A percentile compares a stretch with the other conserved stretches of the same genome.
phyloP scores from a whole-genome alignment of 2,888 invertebrate genomes.

The Bellardia pandia region DNA sequence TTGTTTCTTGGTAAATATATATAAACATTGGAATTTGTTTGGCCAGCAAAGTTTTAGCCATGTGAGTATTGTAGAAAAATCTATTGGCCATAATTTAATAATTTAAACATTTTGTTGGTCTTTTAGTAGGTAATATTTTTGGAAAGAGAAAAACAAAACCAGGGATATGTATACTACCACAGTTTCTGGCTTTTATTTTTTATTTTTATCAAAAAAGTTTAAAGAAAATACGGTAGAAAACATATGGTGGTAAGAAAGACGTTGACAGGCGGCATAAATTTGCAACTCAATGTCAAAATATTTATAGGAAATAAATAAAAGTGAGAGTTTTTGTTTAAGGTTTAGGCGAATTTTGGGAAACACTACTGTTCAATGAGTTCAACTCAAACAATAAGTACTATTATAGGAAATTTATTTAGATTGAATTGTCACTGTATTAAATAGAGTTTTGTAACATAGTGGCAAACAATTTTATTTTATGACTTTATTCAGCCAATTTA shows the following conservation, averaged over 20 bases:
- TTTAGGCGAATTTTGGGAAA: no score
- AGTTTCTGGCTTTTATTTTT: neutral
- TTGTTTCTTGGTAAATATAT: neutral
- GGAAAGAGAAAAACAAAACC: neutral
- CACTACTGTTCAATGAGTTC: no score
- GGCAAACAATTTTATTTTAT: no score
- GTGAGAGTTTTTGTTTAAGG: neutral
- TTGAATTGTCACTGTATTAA: no score
- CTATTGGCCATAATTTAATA: constrained; percentile 32
- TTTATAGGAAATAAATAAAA: constrained; percentile 16
- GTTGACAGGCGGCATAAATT: constrained; percentile 7
- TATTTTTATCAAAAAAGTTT: constrained; percentile 19
- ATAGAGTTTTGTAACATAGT: no score
- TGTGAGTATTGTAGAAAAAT: constrained; percentile 7
- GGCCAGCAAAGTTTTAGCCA: constrained; percentile 28
- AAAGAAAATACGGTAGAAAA: constrained; percentile 5
- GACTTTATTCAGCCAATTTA: no score
- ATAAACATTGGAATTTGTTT: constrained; percentile 37
- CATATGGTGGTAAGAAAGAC: constrained; percentile 2
- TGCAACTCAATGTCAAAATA: neutral
- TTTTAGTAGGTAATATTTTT: neutral
- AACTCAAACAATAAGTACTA: no score
- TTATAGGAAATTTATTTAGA: no score
- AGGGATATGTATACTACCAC: neutral
- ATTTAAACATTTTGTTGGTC: neutral